Base-by-base conservation (phyloP, 2,888 invertebrate species). In the Ennomos erosarius region DNA sequence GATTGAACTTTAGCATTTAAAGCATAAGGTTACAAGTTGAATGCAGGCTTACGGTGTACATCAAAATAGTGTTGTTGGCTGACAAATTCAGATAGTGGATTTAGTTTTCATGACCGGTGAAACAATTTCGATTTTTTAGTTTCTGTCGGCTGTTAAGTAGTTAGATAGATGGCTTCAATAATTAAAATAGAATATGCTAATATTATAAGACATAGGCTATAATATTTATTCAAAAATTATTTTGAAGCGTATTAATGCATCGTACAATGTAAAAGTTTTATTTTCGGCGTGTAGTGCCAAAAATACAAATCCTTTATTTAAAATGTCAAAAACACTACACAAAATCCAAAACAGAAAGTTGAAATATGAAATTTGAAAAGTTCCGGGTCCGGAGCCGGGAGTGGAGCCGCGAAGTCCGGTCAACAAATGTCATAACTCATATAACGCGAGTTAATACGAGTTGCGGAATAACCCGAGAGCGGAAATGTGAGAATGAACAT, bases 361-460 rank as follows among this genome's bases (percentile, higher is more conserved):
- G 13, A 61, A 61, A 59, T 61, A 64, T 63, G 59, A 65, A 61
- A 62, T 49, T 55, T 53, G 50, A 45, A 64, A 68, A 64, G 65
- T 69, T 67, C 16, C 39, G 46, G 54, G 49, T 36, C 10, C 35
- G 10, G 40, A 35, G 45, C 36, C n/a, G 55, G 11, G 34, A 26
- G 42, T 35, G 12, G 43, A 26, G 39, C 13, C 4, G 48, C 9
- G 26, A 39, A 42, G 51, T 42, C 58, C 48, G 34, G 59, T 56
- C 59, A 57, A 62, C 61, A 62, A 59, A 55, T 52, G 58, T 50
- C 52, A 52, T 55, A 68, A 64, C 63, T 64, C 64, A 64, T 61
- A 62, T 55, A 63, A 51, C 57, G 40, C 54, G 46, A 64, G 63
- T 59, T 65, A 62, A 62, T 68, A 52, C 55, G 56, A 56, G 57